Evolutionary conservation across 2,888 invertebrate species (phyloP), one percentile per base, ranked within the genome.

Genomic region (Cryptocheilus praepositus): DNA sequence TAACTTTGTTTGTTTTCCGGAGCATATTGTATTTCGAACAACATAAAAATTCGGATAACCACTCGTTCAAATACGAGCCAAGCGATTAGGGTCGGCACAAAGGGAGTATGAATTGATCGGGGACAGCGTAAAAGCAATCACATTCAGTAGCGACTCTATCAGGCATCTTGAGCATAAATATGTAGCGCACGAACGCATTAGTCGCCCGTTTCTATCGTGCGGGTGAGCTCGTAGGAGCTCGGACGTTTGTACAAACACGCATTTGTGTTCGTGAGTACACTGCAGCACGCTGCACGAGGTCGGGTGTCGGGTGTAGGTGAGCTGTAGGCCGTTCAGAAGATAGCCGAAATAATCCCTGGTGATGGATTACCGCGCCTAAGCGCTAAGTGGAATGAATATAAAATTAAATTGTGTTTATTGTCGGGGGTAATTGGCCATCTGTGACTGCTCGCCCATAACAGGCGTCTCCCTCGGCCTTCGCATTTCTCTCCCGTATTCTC

Each of bases 381-480:
- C 82, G 82, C 79, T 83, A 83, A 85, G 81, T 81, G 85, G 81
- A 86, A 86, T 85, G 85, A 85, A 86, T 86, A 85, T 81, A 82
- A 83, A 86, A 87, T 87, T 80, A 81, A 86, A 85, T 84, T 83
- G 81, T 85, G 81, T 85, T 84, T 84, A 86, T 87, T 85, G 84
- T 82, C 77, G 78, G 66, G 79, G 83, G 83, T 85, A 84, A 86
- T 85, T 86, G 87, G 83, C 86, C 88, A 88, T 87, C 86, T 88
- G 88, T 77, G 83, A 82, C 80, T 78, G 73, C 73, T 80, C 69
- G 57, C 43, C 52, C 63, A 68, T 64, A 55, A 71, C 70, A 52
- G 64, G 51, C 64, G 36, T 64, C 43, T 65, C 53, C 52, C 58
- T 61, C 51, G 53, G 25, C 59, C 55, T 54, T 54, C 46, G 16